Evolutionary conservation across 2,797 vertebrate species (phyloP), one percentile per base, ranked within the genome.

Genomic region (Pangasius larnaudii): DNA sequence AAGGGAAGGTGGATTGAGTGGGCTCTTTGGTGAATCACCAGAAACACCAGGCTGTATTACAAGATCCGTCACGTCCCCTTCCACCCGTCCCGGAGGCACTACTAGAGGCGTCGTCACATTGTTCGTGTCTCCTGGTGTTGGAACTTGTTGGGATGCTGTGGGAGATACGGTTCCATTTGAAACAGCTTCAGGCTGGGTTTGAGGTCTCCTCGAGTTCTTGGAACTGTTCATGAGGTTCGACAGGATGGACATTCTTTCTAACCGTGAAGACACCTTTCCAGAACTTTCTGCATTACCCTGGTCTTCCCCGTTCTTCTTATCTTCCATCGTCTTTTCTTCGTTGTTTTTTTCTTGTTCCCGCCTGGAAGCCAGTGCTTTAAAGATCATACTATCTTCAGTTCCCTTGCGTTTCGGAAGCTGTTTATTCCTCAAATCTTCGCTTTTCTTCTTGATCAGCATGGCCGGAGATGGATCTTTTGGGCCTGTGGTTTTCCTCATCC

Each of bases 171-270:
- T 69, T 63, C 53, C 88, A 58, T 90, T 91, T 84, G 87, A 74
- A 75, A 87, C 46, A 39, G 89, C 36, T 42, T 88, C n/a, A 61
- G 78, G 65, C 91, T 94, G 92, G 87, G 90, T 85, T 90, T 89
- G 46, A 80, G 2, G 53, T 86, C 89, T 96, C 87, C 93, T 93
- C 88, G 89, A 87, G 16, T 85, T 85, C 0, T 86, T 94, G 42
- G 95, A 89, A 27, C 94, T 91, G 18, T 93, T 96, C 61, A 97
- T 91, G 56, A 99, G 93, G 90, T 94, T 97, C 27, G 97, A 97
- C 89, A 99, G 97, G 84, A 99, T 97, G 0, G 98, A 95, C 69
- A 98, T 98, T 92, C 97, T 97, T 90, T 95, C 97, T 65, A 99
- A 96, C 0, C 98, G 95, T 1, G 97, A 98, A 53, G 95, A 94